Percentiles rank a stretch among this genome's conserved stretches.
These are phyloP conservation scores for Sander lucioperca DNA, from an alignment of 2,113 vertebrate species.

Conservation along the genomic window DNA sequence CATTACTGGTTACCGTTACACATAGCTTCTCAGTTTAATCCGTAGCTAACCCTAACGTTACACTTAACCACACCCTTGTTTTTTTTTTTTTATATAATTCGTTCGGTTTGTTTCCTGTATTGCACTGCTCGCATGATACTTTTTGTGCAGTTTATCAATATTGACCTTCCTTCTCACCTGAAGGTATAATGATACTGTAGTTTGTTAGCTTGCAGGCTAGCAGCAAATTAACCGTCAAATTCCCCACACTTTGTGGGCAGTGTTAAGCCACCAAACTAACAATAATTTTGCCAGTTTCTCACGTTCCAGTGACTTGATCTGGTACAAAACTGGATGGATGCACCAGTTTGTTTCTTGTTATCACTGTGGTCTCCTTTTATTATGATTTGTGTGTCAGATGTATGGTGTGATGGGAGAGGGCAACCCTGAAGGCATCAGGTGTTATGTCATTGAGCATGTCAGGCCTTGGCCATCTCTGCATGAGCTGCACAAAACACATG, in stretches of 20 bases:
- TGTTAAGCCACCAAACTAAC: not conserved
- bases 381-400: not conserved
- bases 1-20: not conserved
- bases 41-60: not conserved
- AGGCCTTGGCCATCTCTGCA: not conserved
- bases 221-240: not conserved
- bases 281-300: not conserved
- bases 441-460: constrained; percentile 22
- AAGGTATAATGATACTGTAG: constrained; percentile 9
- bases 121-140: not conserved
- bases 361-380: not conserved
- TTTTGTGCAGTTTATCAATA: constrained; percentile 1
- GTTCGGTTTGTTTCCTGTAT: not conserved
- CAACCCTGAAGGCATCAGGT: constrained; percentile 22
- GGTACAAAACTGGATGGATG: not conserved
- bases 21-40: not conserved
- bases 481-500: constrained; percentile 22
- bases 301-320: not conserved
- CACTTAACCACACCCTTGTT: not conserved
- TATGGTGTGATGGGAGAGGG: not conserved
- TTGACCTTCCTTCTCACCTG: constrained; percentile 56
- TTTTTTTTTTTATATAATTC: too few relatives aligned
- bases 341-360: not conserved
- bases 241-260: not conserved
- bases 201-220: constrained; percentile 21